phyloP scores from a whole-genome alignment of 2,113 vertebrate genomes.

The Tychaedon coryphoeus region DNA sequence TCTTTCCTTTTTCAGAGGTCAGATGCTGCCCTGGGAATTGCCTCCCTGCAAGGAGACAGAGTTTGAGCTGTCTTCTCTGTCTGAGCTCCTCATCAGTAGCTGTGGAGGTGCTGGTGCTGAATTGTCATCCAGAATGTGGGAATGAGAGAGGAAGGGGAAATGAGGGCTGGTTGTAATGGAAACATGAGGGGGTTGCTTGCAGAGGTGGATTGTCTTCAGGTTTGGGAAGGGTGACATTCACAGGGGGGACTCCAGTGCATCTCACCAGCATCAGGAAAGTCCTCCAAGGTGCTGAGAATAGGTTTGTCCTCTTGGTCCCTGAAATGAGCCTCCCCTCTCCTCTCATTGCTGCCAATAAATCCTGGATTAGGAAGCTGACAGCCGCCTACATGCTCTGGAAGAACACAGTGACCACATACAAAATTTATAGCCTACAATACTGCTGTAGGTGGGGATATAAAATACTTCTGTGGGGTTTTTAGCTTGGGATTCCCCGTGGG shows the following conservation, averaged over 20 bases:
- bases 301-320: not conserved
- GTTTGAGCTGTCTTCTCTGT: not conserved
- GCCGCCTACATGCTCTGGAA: constrained; percentile 3
- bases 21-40: not conserved
- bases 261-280: not conserved
- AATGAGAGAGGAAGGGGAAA: not conserved
- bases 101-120: not conserved
- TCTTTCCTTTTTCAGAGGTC: not conserved
- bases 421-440: constrained; percentile 14
- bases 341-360: constrained; percentile 29
- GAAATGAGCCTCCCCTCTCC: not conserved
- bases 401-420: constrained; percentile 23
- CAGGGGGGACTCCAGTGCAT: not conserved
- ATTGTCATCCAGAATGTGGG: not conserved
- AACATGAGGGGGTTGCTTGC: not conserved
- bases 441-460: constrained; percentile 21
- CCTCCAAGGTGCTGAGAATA: not conserved
- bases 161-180: not conserved
- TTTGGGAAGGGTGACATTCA: not conserved
- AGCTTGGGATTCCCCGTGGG: constrained; percentile 23
- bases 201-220: not conserved
- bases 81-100: not conserved
- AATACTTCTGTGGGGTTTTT: constrained; percentile 7
- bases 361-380: constrained; percentile 26
- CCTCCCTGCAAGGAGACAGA: not conserved